These are phyloP conservation scores for Halocynthia roretzi DNA, from an alignment of 23 tunicate genomes.

Conservation along the genomic window DNA sequence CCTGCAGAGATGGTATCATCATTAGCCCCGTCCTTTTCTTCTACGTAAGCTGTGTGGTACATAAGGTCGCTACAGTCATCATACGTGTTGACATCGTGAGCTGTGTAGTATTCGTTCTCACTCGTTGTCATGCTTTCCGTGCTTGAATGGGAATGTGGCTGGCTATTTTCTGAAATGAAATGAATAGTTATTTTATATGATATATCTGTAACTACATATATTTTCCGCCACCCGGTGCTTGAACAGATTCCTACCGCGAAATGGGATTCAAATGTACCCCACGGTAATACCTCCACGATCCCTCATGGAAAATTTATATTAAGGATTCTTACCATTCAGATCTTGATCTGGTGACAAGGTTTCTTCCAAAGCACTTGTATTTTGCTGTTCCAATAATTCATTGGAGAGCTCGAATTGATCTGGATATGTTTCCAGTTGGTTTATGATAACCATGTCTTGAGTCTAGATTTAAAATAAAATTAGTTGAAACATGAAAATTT, in stretches of 20 bases:
- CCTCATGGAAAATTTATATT: too few relatives aligned
- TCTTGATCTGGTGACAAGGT: background rate
- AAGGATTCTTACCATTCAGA: too few relatives aligned
- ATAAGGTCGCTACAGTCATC: slow-evolving; percentile 20
- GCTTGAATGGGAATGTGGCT: background rate
- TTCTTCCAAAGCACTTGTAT: background rate
- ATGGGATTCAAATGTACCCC: too few relatives aligned
- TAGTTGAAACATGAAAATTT: too few relatives aligned
- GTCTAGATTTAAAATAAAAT: too few relatives aligned
- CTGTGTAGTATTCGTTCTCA: slow-evolving; percentile 43
- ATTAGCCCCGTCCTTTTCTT: slow-evolving; percentile 13
- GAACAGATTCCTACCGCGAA: too few relatives aligned
- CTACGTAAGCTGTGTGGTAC: slow-evolving; percentile 34
- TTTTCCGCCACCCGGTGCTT: too few relatives aligned
- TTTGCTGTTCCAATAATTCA: background rate
- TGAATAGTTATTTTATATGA: too few relatives aligned
- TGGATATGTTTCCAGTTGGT: slow-evolving; percentile 7
- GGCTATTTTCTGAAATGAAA: too few relatives aligned
- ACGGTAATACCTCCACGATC: too few relatives aligned
- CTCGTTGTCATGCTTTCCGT: slow-evolving; percentile 24
- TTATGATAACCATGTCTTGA: slow-evolving; percentile 33
- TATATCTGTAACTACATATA: too few relatives aligned
- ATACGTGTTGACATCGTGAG: slow-evolving; percentile 18
- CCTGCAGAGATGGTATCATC: background rate
- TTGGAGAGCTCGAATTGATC: background rate